Evolutionary conservation across 1,140 invertebrate species (phyloP).

Genomic region (Heterodera schachtii): DNA sequence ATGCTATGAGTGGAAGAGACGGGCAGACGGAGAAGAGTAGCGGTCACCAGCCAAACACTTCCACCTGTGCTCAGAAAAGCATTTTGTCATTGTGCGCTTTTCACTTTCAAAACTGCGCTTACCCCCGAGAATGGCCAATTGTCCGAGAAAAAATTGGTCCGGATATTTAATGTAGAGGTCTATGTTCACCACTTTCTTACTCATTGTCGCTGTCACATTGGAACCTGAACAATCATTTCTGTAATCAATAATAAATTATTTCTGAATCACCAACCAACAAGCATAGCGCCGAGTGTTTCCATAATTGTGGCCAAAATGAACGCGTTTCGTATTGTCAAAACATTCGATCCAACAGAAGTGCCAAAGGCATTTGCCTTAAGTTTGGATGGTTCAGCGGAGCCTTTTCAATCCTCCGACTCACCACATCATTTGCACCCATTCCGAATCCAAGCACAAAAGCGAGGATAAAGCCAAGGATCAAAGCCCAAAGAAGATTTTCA

Average conservation of each 20-base stretch:
- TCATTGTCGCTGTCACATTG: conserved; percentile 67
- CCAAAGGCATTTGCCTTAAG: conserved; percentile 76
- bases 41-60: conserved; percentile 81
- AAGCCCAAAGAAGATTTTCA: conserved; percentile 51
- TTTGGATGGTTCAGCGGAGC: neutral
- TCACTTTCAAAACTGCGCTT: neutral
- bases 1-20: conserved; percentile 88
- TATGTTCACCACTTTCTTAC: conserved; percentile 61
- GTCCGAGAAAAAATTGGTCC: conserved; percentile 50
- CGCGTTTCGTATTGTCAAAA: conserved; percentile 57
- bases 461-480: conserved; percentile 85
- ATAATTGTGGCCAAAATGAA: conserved; percentile 90
- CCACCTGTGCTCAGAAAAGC: conserved; percentile 24
- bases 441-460: conserved; percentile 92
- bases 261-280: conserved; percentile 59
- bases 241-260: neutral
- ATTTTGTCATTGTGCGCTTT: too few species aligned
- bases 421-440: conserved; percentile 93
- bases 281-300: conserved; percentile 74
- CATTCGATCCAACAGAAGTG: conserved; percentile 80
- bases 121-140: conserved; percentile 68
- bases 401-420: neutral
- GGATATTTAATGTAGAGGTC: conserved; percentile 56
- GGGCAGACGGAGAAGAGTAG: conserved; percentile 87
- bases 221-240: conserved; percentile 34